A percentile compares a stretch with the other conserved stretches of the same genome.
Conservation (phyloP, 2,113 vertebrate genomes). For the Mugil cephalus region DNA sequence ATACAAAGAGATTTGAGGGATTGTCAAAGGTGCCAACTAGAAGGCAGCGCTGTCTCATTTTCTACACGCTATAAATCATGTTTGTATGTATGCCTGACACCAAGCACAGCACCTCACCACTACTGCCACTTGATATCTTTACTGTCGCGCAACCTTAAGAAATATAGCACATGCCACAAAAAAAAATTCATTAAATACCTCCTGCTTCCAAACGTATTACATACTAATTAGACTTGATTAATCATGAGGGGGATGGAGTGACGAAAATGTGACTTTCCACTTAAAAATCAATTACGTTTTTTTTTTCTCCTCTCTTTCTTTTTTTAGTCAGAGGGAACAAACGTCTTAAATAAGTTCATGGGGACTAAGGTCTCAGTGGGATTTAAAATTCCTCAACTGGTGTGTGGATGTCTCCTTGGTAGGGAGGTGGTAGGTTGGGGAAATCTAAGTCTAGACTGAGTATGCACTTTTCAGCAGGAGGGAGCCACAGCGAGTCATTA, state of each 20-base stretch:
- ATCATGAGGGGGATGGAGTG: slow-evolving; percentile 47
- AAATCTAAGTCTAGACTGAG: slow-evolving; percentile 78
- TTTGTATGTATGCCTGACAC: slow-evolving; percentile 82
- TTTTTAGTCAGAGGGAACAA: slow-evolving; percentile 54
- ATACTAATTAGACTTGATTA: slow-evolving; percentile 68
- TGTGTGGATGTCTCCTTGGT: slow-evolving; percentile 63
- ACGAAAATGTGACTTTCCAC: slow-evolving; percentile 63
- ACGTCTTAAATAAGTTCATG: slow-evolving; percentile 68
- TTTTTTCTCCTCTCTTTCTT: too few relatives aligned
- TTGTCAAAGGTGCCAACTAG: slow-evolving; percentile 68
- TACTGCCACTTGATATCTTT: slow-evolving; percentile 25
- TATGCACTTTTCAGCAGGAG: slow-evolving; percentile 82
- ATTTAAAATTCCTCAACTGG: slow-evolving; percentile 59
- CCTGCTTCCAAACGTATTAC: slow-evolving; percentile 18
- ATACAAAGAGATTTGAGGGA: slow-evolving; percentile 73
- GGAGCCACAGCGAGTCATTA: slow-evolving; percentile 79
- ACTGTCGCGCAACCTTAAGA: not conserved
- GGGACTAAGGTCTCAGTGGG: slow-evolving; percentile 56
- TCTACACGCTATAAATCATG: slow-evolving; percentile 87
- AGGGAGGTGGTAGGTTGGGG: slow-evolving; percentile 64
- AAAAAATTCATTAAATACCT: slow-evolving; percentile 19
- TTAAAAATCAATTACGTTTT: slow-evolving; percentile 73
- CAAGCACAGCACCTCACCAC: slow-evolving; percentile 78
- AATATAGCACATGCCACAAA: slow-evolving; percentile 33
- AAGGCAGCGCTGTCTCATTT: slow-evolving; percentile 62